Evolutionary conservation across 1,140 invertebrate genomes (phyloP).

Genomic region (Anastatus disparis): DNA sequence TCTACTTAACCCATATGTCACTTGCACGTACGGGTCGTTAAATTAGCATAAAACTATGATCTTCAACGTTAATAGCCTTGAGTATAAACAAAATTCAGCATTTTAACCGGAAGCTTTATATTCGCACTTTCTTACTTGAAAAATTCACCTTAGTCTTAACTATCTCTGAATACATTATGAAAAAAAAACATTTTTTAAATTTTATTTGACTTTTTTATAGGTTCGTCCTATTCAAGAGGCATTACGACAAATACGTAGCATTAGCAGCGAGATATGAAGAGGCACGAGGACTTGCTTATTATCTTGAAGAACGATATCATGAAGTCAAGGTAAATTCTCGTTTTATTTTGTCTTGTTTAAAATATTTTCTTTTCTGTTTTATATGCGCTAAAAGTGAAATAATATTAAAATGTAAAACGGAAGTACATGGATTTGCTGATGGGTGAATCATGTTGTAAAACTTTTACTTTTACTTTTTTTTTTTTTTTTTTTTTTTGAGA

Average conservation of each 20-base stretch:
- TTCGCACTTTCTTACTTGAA: too few relatives aligned
- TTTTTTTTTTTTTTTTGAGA: too few relatives aligned
- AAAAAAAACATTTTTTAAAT: too few relatives aligned
- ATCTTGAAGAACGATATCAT: conserved; percentile 75
- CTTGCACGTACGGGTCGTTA: too few relatives aligned
- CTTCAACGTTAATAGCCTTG: too few relatives aligned
- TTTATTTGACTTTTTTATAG: conserved; percentile 61
- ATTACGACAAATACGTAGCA: conserved; percentile 74
- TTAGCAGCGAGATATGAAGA: conserved; percentile 73
- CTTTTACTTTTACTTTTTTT: not conserved
- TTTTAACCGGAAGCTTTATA: too few relatives aligned
- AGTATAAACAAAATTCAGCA: too few relatives aligned
- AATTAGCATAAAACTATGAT: too few relatives aligned
- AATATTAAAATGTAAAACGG: too few relatives aligned
- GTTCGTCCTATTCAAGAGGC: conserved; percentile 74
- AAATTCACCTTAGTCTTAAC: not conserved
- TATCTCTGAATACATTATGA: not conserved
- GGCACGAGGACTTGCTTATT: conserved; percentile 71
- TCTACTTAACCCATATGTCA: too few relatives aligned
- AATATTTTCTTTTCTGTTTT: too few relatives aligned
- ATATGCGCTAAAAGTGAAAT: too few relatives aligned
- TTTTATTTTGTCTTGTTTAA: not conserved
- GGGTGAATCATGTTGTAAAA: not conserved
- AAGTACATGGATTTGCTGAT: not conserved
- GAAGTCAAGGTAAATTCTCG: conserved; percentile 70